Conservation (phyloP, 37 sponge, comb jelly and placozoan genomes). For the Agelas oroides region DNA sequence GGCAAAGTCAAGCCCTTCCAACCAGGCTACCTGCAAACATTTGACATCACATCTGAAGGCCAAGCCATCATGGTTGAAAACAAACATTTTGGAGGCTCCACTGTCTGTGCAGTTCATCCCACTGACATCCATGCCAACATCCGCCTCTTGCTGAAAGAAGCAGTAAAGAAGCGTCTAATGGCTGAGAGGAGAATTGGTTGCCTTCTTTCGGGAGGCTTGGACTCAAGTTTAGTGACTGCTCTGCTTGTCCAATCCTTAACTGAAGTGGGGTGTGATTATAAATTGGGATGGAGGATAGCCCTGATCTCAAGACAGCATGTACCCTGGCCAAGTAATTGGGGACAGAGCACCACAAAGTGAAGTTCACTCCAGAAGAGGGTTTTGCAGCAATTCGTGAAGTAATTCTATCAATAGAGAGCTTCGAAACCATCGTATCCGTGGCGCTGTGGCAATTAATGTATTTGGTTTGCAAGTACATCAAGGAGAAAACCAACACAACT, state of each 20-base stretch:
- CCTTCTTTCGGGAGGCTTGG: conserved; percentile 77
- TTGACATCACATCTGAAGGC: conserved; percentile 16
- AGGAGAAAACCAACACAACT: too few species aligned
- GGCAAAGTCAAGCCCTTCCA: conserved; percentile 44
- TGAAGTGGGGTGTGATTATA: conserved; percentile 21
- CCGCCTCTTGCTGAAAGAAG: conserved; percentile 56
- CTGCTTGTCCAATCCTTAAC: conserved; percentile 47
- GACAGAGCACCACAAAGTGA: too few species aligned
- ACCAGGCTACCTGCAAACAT: conserved; percentile 48
- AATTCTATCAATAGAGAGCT: too few species aligned
- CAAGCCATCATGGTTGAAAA: conserved; percentile 1
- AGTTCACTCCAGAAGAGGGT: too few species aligned
- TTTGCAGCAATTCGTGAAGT: too few species aligned
- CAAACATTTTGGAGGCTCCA: conserved; percentile 25
- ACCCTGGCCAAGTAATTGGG: too few species aligned
- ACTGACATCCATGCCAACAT: conserved; percentile 32
- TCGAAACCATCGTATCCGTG: too few species aligned
- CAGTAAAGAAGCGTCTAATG: conserved; percentile 69
- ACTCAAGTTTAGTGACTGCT: conserved; percentile 79
- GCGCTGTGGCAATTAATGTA: too few species aligned
- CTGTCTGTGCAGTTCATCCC: background rate
- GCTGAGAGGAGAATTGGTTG: conserved; percentile 60
- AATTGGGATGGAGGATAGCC: too few species aligned
- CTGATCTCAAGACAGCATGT: too few species aligned
- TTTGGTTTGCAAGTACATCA: too few species aligned